Evolutionary conservation across 35 echinoderm and acorn worm genomes (phyloP), one percentile per base, ranked within the genome.

Genomic region (Apostichopus californicus): DNA sequence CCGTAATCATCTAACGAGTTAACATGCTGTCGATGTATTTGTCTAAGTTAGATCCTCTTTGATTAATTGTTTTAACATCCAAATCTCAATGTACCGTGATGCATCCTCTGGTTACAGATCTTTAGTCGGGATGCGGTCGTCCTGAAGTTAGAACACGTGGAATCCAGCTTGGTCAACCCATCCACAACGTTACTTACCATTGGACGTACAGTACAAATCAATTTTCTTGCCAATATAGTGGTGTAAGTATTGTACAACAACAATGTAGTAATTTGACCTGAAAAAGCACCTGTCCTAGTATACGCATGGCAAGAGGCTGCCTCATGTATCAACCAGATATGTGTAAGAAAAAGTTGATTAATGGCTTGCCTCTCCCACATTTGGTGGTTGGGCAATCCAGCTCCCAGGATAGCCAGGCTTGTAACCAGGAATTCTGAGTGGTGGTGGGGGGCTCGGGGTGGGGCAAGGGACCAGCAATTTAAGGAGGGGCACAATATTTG

Each of bases 171-270:
- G 24, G 84, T 96, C 13, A 80, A 94, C 12, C 97, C 97, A 14
- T 63, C 97, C 4, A 92, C 95, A 8, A 88, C 92, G 57, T 87
- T 99, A n/a, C 92, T 99, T 0, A 96, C 97, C 12, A 94, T 98
- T 9, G 95, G 95, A 5, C 94, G 95, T 14, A 96, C 93, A 0
- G 95, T 99, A 15, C 81, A 93, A 78, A 87, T 96, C 53, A 99
- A 96, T 78, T 96, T 99, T 72, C 77, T 99, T 70, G 90, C 92
- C 54, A 81, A 87, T 59, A 86, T 95, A 23, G 56, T 93, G 87
- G 57, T 94, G 97, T 99, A 86, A 95, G 97, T 96, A 14, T 25
- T 10, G 3, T 46, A 3, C 3, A 46, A 46, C 34, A 46, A 46
- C 34, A 46, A 46, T 46, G 34, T 46, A 10, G 0, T 59, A 9